phyloP scores from a whole-genome alignment of 2,888 invertebrate species.

The Caenorhabditis macrosperma region DNA sequence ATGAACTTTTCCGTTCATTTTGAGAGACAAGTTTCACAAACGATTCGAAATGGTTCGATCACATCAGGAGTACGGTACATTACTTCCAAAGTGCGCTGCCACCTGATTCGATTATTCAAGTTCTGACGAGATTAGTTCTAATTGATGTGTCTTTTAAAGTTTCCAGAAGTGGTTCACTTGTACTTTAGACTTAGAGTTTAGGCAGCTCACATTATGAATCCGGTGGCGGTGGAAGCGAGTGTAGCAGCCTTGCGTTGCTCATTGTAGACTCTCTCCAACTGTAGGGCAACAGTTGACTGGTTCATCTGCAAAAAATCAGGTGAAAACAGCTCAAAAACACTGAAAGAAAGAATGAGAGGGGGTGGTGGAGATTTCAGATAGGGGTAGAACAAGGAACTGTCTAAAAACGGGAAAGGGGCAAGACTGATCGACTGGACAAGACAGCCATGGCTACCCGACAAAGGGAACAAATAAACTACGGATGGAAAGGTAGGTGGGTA shows the following conservation, averaged over 20 bases:
- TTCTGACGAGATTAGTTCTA: neutral
- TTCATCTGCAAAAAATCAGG: conserved; percentile 29
- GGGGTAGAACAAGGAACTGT: conserved; percentile 8
- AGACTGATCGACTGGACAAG: neutral
- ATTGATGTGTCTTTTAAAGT: no score
- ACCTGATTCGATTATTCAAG: neutral
- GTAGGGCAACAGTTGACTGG: conserved; percentile 36
- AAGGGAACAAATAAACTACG: conserved; percentile 54
- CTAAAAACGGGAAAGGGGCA: no score
- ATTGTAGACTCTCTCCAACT: conserved; percentile 62
- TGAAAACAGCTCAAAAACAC: neutral
- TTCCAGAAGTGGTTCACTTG: neutral
- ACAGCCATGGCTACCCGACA: conserved; percentile 36
- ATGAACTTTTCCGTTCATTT: no score
- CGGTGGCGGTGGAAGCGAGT: conserved; percentile 68
- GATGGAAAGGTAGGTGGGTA: conserved; percentile 27
- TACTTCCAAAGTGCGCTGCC: conserved; percentile 4
- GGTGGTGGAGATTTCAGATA: conserved; percentile 14
- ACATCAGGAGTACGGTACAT: neutral
- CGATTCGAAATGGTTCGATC: conserved; percentile 5
- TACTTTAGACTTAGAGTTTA: neutral
- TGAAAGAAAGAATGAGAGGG: no score
- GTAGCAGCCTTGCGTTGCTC: conserved; percentile 67
- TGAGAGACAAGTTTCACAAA: no score
- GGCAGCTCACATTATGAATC: conserved; percentile 65